Conservation (phyloP, 2,888 invertebrate species). For the Parascotia fuliginaria region DNA sequence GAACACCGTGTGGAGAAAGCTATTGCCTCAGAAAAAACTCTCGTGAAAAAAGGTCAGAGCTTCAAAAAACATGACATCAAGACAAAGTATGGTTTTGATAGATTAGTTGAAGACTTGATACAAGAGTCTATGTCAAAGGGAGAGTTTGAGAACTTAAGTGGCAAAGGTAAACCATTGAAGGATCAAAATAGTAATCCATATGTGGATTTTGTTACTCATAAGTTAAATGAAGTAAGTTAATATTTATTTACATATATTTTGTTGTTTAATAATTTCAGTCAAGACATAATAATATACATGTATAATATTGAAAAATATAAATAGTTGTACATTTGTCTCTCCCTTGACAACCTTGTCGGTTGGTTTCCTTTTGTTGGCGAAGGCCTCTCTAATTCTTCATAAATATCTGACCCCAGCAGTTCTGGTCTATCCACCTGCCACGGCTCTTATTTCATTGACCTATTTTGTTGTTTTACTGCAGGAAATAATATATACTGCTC, state of each 20-base stretch:
- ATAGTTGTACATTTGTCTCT: no score
- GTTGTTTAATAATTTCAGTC: no score
- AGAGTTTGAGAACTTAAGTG: constrained; percentile 93
- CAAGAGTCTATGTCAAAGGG: constrained; percentile 96
- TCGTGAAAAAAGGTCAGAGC: constrained; percentile 87
- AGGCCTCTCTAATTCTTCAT: no score
- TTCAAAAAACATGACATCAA: constrained; percentile 89
- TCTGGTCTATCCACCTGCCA: no score
- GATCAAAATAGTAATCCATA: constrained; percentile 91
- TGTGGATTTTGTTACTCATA: constrained; percentile 95
- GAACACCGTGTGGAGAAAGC: constrained; percentile 88
- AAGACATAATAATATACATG: no score
- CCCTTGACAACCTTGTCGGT: no score
- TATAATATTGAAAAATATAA: no score
- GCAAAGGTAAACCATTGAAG: constrained; percentile 92
- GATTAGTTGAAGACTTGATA: constrained; percentile 96
- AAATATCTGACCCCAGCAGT: no score
- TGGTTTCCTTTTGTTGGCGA: no score
- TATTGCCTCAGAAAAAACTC: constrained; percentile 85
- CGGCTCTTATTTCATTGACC: no score
- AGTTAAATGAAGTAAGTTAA: constrained; percentile 89
- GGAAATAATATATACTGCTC: no score
- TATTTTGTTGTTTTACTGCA: no score
- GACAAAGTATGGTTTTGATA: constrained; percentile 93
- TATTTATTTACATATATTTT: neutral